A percentile compares a stretch with the other conserved stretches of the same genome.
These are phyloP conservation scores for Malurus cyaneus DNA, from an alignment of 2,113 vertebrate species.

Conservation along the genomic window DNA sequence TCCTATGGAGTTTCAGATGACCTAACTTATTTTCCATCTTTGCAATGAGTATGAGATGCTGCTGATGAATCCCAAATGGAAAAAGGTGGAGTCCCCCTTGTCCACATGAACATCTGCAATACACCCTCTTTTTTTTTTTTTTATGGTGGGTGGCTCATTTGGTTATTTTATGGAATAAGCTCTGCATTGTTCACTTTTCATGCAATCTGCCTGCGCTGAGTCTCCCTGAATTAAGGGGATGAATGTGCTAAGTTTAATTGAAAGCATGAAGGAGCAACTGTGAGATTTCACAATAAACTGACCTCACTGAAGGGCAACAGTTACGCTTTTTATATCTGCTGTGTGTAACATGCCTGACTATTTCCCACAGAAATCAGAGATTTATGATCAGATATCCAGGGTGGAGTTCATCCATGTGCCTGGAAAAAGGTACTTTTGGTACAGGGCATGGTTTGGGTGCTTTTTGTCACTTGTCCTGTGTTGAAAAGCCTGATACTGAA, in stretches of 20 bases:
- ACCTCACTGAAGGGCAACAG: not conserved
- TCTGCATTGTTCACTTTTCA: not conserved
- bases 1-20: not conserved
- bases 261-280: not conserved
- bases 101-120: not conserved
- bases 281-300: not conserved
- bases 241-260: not conserved
- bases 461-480: not conserved
- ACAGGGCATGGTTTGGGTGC: not conserved
- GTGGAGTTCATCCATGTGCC: not conserved
- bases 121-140: not conserved
- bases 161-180: not conserved
- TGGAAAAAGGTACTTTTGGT: not conserved
- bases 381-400: not conserved
- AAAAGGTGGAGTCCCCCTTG: not conserved
- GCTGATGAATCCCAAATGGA: not conserved
- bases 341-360: not conserved
- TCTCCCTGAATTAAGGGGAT: not conserved
- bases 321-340: not conserved
- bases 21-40: not conserved
- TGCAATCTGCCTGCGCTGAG: not conserved
- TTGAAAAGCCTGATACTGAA: slow-evolving; percentile 17
- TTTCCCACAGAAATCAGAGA: not conserved
- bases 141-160: not conserved
- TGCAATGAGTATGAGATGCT: not conserved